These are phyloP conservation scores for Drosophila tripunctata DNA, from an alignment of 2,888 invertebrate genomes.

Conservation along the genomic window DNA sequence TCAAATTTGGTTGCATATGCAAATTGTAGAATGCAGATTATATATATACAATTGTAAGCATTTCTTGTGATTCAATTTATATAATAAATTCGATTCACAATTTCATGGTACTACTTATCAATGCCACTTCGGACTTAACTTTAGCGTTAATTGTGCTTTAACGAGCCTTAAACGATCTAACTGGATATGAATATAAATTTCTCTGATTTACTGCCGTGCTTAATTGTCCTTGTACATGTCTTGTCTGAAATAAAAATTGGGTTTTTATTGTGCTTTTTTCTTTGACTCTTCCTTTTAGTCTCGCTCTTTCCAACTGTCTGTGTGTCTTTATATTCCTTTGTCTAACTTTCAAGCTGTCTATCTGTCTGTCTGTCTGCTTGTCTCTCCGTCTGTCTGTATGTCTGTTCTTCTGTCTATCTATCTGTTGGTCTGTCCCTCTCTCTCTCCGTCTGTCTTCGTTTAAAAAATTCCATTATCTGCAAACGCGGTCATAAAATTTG, in stretches of 20 bases:
- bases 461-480: conserved; percentile 77
- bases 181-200: not conserved
- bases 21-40: no score
- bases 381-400: conserved; percentile 5
- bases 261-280: conserved; percentile 7
- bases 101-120: not conserved
- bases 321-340: not conserved
- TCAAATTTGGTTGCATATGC: no score
- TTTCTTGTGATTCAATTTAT: no score
- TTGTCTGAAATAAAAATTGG: conserved; percentile 4
- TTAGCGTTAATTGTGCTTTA: not conserved
- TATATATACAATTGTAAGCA: no score
- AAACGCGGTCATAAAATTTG: conserved; percentile 71
- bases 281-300: not conserved
- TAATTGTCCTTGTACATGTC: not conserved
- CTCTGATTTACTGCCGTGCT: conserved; percentile 6
- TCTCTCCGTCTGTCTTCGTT: conserved; percentile 11
- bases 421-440: not conserved
- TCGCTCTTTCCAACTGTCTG: conserved; percentile 7
- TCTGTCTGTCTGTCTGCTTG: conserved; percentile 3
- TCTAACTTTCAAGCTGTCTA: conserved; percentile 12
- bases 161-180: not conserved
- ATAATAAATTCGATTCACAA: not conserved
- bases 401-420: conserved; percentile 17
- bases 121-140: not conserved